These are phyloP conservation scores for Carassius gibelio DNA, from an alignment of 2,113 vertebrate species.

Conservation along the genomic window DNA sequence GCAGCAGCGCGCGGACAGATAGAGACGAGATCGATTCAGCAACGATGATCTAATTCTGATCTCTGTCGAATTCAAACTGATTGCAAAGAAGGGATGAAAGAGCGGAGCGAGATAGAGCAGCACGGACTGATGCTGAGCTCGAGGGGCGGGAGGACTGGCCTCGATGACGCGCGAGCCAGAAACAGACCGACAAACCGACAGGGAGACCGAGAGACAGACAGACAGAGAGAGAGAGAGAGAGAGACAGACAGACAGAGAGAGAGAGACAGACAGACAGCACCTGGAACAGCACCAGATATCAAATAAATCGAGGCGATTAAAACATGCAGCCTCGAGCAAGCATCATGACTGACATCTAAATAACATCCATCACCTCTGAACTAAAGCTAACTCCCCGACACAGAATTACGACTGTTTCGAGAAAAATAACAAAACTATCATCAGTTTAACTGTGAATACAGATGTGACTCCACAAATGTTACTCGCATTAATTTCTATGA, in stretches of 20 bases:
- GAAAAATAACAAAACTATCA: background rate
- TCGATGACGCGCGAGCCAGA: slow-evolving; percentile 4
- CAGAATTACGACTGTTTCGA: background rate
- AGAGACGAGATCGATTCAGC: background rate
- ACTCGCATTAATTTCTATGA: background rate
- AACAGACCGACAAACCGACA: background rate
- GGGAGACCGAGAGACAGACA: too few relatives aligned
- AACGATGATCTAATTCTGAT: background rate
- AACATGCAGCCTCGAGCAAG: background rate
- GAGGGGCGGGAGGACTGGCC: slow-evolving; percentile 18
- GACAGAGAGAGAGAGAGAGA: too few relatives aligned
- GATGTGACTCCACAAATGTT: background rate
- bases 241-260: too few relatives aligned
- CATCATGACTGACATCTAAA: background rate
- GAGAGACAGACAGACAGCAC: too few relatives aligned
- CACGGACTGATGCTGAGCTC: slow-evolving; percentile 27
- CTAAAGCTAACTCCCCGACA: background rate
- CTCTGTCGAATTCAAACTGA: background rate
- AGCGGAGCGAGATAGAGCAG: background rate
- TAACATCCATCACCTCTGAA: background rate
- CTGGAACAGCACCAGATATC: background rate
- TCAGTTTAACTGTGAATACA: background rate
- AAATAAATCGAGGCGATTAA: background rate
- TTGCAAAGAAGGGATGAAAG: background rate
- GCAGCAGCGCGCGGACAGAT: slow-evolving; percentile 29